Base-by-base conservation (phyloP, 30 jellyfish, hydroid and myxozoan species). In the Haliclystus octoradiatus region DNA sequence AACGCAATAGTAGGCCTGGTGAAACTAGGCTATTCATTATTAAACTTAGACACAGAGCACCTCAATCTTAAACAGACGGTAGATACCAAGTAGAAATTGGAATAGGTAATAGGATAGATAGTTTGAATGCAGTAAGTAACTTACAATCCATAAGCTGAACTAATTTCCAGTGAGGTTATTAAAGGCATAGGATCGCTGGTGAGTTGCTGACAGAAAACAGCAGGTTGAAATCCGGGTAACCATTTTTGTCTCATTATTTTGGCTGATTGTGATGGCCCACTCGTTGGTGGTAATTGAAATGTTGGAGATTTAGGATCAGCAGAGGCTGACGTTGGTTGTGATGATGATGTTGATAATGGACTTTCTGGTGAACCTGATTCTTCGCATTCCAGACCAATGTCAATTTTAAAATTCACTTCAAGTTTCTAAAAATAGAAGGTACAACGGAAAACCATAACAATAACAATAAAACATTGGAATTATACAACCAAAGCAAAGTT, bases 71-170 rank as follows among this genome's bases (percentile, higher is more conserved):
- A n/a, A n/a, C n/a, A n/a, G n/a, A n/a, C n/a, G n/a, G n/a, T n/a
- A n/a, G n/a, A n/a, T n/a, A n/a, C n/a, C n/a, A n/a, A n/a, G n/a
- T n/a, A n/a, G n/a, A n/a, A n/a, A n/a, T n/a, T n/a, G n/a, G n/a
- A n/a, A n/a, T n/a, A n/a, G n/a, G n/a, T n/a, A n/a, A n/a, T n/a
- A n/a, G n/a, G n/a, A n/a, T n/a, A n/a, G n/a, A n/a, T n/a, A n/a
- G n/a, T n/a, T n/a, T n/a, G n/a, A n/a, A n/a, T n/a, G n/a, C n/a
- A n/a, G 57, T 40, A 19, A 5, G 57, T 19, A 40, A 90, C 98
- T 90, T 68, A 90, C 98, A 90, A 62, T 68, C 98, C 95, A 64
- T 80, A 90, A 24, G 98, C 90, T 12, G 95, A 77, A 53, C 95
- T 74, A 51, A 74, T 77, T 5, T 94, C 82, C 28, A 90, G 52